Evolutionary conservation across 2,113 vertebrate genomes (phyloP), one percentile per base, ranked within the genome.

Genomic region (Otus sunia): DNA sequence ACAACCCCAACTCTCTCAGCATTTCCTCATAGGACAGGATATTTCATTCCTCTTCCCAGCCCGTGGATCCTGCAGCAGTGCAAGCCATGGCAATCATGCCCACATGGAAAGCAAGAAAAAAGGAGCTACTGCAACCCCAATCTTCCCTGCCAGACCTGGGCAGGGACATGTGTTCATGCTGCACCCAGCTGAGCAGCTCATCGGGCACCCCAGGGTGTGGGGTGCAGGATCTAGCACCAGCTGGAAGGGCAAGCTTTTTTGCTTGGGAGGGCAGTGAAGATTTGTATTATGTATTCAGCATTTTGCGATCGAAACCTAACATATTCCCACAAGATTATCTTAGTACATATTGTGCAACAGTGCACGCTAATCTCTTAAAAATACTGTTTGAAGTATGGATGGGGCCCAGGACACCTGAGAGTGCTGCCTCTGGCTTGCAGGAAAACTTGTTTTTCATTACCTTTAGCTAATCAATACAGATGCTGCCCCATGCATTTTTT

Each of bases 41-140:
- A 6, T 37, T 34, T 37, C n/a, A 25, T 52, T 59, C 23, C 20
- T 53, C 23, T 26, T 72, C 25, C 23, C 37, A 36, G 22, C 36
- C 29, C 0, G 0, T 27, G 29, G 20, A 72, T 72, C 15, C 10
- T 0, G 2, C 6, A 0, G 1, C 11, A 26, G 8, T 1, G 2
- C 11, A 32, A 63, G 19, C 9, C 5, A 1, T 26, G 20, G 20
- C n/a, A 39, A 18, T 53, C 25, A 11, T n/a, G 30, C 12, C 27
- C 27, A 37, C 0, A 0, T 29, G 15, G 22, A 49, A 71, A 71
- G 39, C 39, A 67, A 67, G 39, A 37, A 13, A 32, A 32, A 49
- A 85, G 27, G 22, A 62, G 8, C 11, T 15, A 20, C 25, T 45
- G 36, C 59, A 78, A 19, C 3, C 5, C 10, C 8, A 1, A 0